These are phyloP conservation scores for Epinephelus awoara DNA, from an alignment of 2,797 vertebrate species.

Conservation along the genomic window DNA sequence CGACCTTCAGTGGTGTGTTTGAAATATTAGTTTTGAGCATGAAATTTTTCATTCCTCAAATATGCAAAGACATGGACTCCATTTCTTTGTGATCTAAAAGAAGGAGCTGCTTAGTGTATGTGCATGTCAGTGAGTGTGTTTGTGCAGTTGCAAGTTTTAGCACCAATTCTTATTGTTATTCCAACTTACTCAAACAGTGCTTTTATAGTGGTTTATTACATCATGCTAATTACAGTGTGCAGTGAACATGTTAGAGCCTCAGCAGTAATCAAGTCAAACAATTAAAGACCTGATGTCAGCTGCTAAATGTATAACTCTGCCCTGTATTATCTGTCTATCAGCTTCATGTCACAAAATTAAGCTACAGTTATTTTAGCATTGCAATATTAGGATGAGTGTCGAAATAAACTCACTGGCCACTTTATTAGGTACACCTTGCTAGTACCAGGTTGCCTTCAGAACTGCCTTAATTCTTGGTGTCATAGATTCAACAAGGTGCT, in stretches of 20 bases:
- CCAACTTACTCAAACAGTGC: neutral
- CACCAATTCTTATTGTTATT: neutral
- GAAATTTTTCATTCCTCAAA: neutral
- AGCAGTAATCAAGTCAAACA: neutral
- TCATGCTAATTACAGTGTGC: neutral
- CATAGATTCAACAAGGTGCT: too few species aligned
- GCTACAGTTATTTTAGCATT: too few species aligned
- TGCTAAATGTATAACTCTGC: neutral
- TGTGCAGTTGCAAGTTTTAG: neutral
- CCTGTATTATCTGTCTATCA: neutral
- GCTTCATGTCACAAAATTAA: neutral
- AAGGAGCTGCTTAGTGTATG: neutral
- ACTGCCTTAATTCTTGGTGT: too few species aligned
- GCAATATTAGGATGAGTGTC: too few species aligned
- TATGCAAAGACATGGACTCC: neutral
- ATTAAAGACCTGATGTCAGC: neutral
- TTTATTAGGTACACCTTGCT: too few species aligned
- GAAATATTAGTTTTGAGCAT: neutral
- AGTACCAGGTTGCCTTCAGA: too few species aligned
- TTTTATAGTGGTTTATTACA: neutral
- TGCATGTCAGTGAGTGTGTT: neutral
- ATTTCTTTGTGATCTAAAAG: neutral
- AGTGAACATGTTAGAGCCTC: neutral
- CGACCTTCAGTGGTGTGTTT: neutral
- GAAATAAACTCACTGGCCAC: too few species aligned